These are phyloP conservation scores for Myrmophylax atrothorax DNA, from an alignment of 2,113 vertebrate species.

Conservation along the genomic window DNA sequence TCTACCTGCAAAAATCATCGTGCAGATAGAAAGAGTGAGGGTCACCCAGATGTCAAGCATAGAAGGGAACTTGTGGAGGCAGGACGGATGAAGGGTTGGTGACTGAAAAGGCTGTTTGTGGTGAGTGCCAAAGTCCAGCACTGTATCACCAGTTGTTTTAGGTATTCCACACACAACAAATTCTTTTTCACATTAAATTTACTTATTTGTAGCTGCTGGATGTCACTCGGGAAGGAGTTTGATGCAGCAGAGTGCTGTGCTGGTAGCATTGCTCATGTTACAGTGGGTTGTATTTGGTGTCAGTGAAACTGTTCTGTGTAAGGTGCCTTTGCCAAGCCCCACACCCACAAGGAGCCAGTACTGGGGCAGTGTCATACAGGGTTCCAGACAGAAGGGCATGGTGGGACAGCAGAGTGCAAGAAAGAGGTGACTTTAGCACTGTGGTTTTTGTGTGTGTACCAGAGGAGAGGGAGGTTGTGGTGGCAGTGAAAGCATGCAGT, in stretches of 20 bases:
- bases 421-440: background rate
- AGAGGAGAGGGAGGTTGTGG: background rate
- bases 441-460: accelerated
- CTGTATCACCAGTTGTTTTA: accelerated
- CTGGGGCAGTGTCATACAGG: accelerated
- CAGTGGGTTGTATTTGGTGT: background rate
- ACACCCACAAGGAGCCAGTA: background rate
- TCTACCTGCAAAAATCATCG: background rate
- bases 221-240: background rate
- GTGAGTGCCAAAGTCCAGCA: background rate
- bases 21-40: accelerated
- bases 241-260: background rate
- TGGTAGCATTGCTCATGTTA: accelerated
- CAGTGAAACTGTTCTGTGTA: background rate
- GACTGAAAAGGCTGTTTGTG: background rate
- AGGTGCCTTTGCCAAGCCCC: background rate
- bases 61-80: background rate
- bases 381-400: accelerated
- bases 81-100: background rate
- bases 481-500: accelerated
- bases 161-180: accelerated
- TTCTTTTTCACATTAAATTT: background rate
- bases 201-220: background rate
- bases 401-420: background rate
- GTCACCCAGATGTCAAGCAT: background rate